Base-by-base conservation (phyloP, 2,888 invertebrate genomes). In the Agrotis clavis region DNA sequence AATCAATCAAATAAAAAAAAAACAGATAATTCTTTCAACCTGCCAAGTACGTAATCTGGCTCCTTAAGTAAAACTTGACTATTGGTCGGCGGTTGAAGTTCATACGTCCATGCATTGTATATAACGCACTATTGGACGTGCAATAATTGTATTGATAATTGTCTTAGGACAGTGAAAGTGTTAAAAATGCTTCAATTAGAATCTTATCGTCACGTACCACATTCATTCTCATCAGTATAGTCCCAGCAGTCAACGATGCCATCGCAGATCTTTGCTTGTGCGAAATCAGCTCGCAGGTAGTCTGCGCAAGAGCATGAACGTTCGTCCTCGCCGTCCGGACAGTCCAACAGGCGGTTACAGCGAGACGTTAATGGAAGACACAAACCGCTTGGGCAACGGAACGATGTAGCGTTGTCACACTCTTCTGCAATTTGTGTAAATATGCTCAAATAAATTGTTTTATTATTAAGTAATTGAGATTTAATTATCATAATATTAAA, bases 231-330 rank as follows among this genome's bases (percentile, higher is more conserved):
- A 90, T 98, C 98, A 0, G 98, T 97, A 89, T 97, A 98, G 90
- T 98, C 98, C 97, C 97, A 98, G 87, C 98, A 98, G 88, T 98
- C 98, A 1, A 98, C 97, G 41, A 98, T 96, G 2, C 98, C 98
- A 86, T 98, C 98, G 88, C 98, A 98, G 64, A 98, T 97, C 92
- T 98, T 98, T 18, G 97, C 96, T 76, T 97, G 95, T 0, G 98
- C 95, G 80, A 97, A 97, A 87, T 98, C 98, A 1, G 98, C 97
- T 70, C 96, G 96, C 56, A 98, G 91, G 86, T 98, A 98, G 91
- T 98, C 98, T 13, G 98, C 98, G 89, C 98, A 98, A 25, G 97
- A 97, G 88, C 98, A 98, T 68, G 97, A 97, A 45, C 96, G 95
- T 89, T 98, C 98, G 88, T 98, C 98, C 77, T 97, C 97, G 1